phyloP scores from a whole-genome alignment of 1,140 invertebrate genomes.

The Drosophila chauvacae region DNA sequence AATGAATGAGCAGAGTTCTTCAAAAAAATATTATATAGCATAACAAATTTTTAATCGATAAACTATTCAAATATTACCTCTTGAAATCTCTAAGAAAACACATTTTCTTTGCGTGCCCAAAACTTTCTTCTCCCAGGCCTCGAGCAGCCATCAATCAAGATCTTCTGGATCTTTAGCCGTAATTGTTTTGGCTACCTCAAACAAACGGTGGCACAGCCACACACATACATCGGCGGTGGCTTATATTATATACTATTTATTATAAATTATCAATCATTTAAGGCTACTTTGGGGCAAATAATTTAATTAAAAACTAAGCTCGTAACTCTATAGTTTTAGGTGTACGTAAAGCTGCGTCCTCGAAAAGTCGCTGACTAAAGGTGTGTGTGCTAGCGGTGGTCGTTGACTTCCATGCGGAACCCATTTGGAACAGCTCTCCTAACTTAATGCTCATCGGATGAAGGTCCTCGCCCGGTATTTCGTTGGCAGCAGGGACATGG shows the following conservation, averaged over 20 bases:
- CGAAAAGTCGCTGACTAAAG: constrained; percentile 74
- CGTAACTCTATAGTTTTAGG: constrained; percentile 61
- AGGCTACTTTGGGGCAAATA: constrained; percentile 63
- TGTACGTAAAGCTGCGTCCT: constrained; percentile 70
- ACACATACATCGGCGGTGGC: neutral
- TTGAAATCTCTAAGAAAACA: neutral
- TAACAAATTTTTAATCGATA: neutral
- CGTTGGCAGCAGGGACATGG: constrained; percentile 68
- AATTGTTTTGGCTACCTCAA: constrained; percentile 57
- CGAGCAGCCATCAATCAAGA: constrained; percentile 50
- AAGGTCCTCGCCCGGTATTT: constrained; percentile 69
- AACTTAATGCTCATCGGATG: constrained; percentile 46
- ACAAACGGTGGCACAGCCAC: constrained; percentile 18
- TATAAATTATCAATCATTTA: constrained; percentile 50
- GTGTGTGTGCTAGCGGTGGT: constrained; percentile 61
- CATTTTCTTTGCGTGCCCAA: neutral
- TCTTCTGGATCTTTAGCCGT: constrained; percentile 27
- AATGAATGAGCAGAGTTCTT: too few relatives aligned
- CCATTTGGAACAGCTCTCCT: constrained; percentile 19
- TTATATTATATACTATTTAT: constrained; percentile 41
- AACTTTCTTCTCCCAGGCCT: constrained; percentile 57
- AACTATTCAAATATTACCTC: neutral
- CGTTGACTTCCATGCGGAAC: constrained; percentile 23
- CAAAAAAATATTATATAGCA: too few relatives aligned
- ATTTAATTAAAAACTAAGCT: constrained; percentile 59